These are phyloP conservation scores for Megastigmus dorsalis DNA, from an alignment of 2,888 invertebrate genomes.

Conservation along the genomic window DNA sequence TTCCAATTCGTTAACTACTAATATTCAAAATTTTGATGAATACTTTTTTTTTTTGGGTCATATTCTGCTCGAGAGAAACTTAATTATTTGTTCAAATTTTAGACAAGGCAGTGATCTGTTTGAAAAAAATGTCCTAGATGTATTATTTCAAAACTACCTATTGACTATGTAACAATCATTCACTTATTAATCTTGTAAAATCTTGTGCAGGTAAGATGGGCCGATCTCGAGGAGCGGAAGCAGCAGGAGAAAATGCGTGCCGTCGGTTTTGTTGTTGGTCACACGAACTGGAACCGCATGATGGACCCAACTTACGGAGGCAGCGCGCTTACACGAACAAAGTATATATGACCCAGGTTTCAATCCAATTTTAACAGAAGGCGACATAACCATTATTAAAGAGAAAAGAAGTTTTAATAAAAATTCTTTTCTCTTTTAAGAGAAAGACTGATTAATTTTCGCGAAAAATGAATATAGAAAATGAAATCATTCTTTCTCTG, in stretches of 20 bases:
- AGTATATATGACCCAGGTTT: constrained; percentile 81
- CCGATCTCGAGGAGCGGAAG: constrained; percentile 95
- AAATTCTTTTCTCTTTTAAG: constrained; percentile 14
- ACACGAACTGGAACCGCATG: constrained; percentile 97
- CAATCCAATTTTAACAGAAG: constrained; percentile 41
- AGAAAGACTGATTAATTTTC: constrained; percentile 25
- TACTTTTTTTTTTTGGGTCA: no score
- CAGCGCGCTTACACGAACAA: constrained; percentile 93
- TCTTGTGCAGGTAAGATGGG: constrained; percentile 91
- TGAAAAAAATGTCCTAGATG: no score
- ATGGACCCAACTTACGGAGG: constrained; percentile 93
- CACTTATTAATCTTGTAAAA: not conserved
- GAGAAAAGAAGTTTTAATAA: constrained; percentile 12
- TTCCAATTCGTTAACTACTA: no score
- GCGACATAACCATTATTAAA: constrained; percentile 17
- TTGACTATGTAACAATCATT: no score
- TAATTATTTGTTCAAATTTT: no score
- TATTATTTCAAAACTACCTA: no score
- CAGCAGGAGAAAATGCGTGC: constrained; percentile 94
- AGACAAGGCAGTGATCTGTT: no score
- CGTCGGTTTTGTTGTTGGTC: constrained; percentile 97
- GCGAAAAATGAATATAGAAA: not conserved
- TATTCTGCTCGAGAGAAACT: no score
- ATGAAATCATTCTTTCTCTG: constrained; percentile 20
- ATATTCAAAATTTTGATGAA: no score